Conservation (phyloP, 2,797 vertebrate genomes). For the Diplodus puntazzo region DNA sequence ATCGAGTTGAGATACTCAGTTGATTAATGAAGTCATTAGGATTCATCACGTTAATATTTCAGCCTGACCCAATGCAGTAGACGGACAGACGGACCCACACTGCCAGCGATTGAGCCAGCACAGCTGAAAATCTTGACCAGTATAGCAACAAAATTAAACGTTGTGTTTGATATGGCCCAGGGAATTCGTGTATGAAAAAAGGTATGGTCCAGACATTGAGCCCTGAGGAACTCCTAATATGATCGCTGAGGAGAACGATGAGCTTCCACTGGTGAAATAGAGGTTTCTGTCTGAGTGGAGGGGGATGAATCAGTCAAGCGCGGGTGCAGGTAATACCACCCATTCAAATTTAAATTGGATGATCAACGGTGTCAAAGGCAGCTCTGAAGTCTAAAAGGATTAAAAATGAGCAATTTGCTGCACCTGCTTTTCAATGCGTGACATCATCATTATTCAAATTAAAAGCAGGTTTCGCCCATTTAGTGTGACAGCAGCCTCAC, state of each 20-base stretch:
- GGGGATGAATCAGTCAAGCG: slow-evolving; percentile 55
- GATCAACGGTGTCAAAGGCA: slow-evolving; percentile 69
- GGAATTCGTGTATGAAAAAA: neutral
- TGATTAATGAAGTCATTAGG: no score
- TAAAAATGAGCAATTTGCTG: slow-evolving; percentile 72
- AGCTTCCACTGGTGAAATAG: slow-evolving; percentile 40
- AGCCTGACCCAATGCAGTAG: no score
- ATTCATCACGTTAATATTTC: no score
- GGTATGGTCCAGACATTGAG: neutral
- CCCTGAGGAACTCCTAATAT: slow-evolving; percentile 40
- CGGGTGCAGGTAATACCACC: slow-evolving; percentile 61
- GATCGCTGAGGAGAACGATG: slow-evolving; percentile 31
- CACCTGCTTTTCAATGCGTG: slow-evolving; percentile 64
- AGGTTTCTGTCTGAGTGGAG: slow-evolving; percentile 49
- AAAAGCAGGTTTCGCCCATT: slow-evolving; percentile 55
- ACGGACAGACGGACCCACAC: no score
- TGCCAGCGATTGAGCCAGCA: neutral
- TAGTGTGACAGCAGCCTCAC: slow-evolving; percentile 46
- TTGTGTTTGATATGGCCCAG: slow-evolving; percentile 2
- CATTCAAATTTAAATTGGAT: slow-evolving; percentile 70
- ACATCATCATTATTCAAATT: slow-evolving; percentile 75
- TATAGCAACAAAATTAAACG: slow-evolving; percentile 11
- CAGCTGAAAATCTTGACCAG: neutral
- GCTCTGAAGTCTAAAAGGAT: slow-evolving; percentile 70
- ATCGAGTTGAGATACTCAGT: no score